Evolutionary conservation across 2,888 invertebrate genomes (phyloP), one percentile per base, ranked within the genome.

Genomic region (Hypena proboscidalis): DNA sequence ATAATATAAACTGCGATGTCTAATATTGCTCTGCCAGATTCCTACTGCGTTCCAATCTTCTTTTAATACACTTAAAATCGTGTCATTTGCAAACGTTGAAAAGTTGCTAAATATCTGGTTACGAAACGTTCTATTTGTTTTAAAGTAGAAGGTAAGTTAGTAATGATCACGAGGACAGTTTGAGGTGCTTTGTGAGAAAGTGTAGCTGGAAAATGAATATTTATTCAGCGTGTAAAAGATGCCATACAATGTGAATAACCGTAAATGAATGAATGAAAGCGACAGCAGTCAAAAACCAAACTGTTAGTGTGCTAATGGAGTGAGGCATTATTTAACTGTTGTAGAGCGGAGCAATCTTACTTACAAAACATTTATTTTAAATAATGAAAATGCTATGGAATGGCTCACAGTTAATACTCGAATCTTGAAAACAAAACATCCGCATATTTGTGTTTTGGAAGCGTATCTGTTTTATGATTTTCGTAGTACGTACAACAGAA

Each of bases 1-100:
- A 80, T 82, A 76, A 75, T 76, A 61, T 80, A 76, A 67, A 79
- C 70, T 68, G 70, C 74, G 67, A 70, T 70, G 71, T 70, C 75
- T 71, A 77, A 80, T 80, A 71, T 56, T 70, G 73, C 76, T 71
- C 64, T 70, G 70, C 56, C 64, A 67, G 65, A 78, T 78, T 76
- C 72, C 68, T 70, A 59, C 63, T 48, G 50, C 49, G 47, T 53
- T 60, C 58, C 67, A 65, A 67, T 64, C 66, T n/a, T n/a, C n/a
- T 64, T 61, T 55, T 56, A 45, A 67, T 70, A 72, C 70, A 61
- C 66, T 70, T 70, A 60, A 67, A 69, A 68, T 68, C 65, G 68
- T 67, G 61, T 63, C 70, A 27, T 44, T 76, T 70, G 67, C 67
- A 67, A 51, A 46, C 42, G 50, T 76, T 75, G 78, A 77, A 51